A percentile compares a stretch with the other conserved stretches of the same genome.
Conservation (phyloP, 1,140 invertebrate genomes). For the Tenebrio molitor region DNA sequence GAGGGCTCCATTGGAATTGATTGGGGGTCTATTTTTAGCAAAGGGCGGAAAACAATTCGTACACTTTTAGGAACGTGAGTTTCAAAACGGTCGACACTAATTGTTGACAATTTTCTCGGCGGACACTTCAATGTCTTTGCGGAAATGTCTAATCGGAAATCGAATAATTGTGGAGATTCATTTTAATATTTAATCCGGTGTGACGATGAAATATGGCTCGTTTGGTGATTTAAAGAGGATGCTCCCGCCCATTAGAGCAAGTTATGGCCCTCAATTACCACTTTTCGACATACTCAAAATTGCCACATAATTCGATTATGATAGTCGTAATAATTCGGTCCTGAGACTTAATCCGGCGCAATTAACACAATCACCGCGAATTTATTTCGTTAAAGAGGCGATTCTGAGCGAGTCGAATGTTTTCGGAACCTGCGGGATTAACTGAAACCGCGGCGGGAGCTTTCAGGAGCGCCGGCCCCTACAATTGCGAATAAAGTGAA, state of each 20-base stretch:
- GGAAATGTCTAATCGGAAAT: no score
- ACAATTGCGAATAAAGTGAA: slow-evolving; percentile 10
- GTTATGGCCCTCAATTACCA: slow-evolving; percentile 3
- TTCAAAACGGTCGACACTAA: no score
- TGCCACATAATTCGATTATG: slow-evolving; percentile 13
- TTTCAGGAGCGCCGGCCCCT: no score
- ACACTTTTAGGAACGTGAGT: no score
- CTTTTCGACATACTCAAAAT: slow-evolving; percentile 29
- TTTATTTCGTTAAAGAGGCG: slow-evolving; percentile 9
- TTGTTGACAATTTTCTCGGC: no score
- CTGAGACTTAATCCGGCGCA: neutral
- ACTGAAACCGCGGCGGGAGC: neutral
- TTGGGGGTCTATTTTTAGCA: no score
- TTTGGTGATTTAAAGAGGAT: slow-evolving; percentile 11
- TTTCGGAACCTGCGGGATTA: no score
- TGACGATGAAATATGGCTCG: slow-evolving; percentile 1
- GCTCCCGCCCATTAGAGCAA: slow-evolving; percentile 7
- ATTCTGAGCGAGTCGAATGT: no score
- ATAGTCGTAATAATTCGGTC: slow-evolving; percentile 17
- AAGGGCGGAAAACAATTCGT: no score
- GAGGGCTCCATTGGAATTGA: no score
- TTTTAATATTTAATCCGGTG: slow-evolving; percentile 12
- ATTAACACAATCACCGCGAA: neutral
- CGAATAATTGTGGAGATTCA: slow-evolving; percentile 5
- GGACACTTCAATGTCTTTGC: no score